These are phyloP conservation scores for Nemotelus nigrinus DNA, from an alignment of 2,888 invertebrate species.

Conservation along the genomic window DNA sequence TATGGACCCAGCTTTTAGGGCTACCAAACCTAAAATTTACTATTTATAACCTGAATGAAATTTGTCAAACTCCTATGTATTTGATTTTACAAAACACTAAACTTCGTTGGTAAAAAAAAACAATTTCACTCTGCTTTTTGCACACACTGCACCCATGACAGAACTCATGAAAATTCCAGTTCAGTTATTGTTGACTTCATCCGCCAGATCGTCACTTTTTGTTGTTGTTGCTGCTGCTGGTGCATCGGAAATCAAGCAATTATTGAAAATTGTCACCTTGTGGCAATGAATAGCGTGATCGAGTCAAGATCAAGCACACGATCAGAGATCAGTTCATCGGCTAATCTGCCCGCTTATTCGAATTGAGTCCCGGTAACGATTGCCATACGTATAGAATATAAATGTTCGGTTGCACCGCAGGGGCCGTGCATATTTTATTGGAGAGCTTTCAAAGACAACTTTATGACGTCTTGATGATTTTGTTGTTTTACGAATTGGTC, in stretches of 20 bases:
- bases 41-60: too few species aligned
- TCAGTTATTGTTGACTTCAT: too few species aligned
- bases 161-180: too few species aligned
- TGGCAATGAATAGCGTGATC: background rate
- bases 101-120: too few species aligned
- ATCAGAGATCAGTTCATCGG: background rate
- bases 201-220: too few species aligned
- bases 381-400: background rate
- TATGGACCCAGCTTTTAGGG: too few species aligned
- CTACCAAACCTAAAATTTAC: too few species aligned
- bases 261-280: slow-evolving; percentile 15
- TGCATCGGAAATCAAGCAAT: background rate
- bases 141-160: too few species aligned
- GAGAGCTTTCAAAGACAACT: slow-evolving; percentile 11
- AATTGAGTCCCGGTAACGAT: background rate
- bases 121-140: too few species aligned
- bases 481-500: background rate
- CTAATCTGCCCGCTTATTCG: background rate
- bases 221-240: too few species aligned
- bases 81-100: too few species aligned
- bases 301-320: background rate
- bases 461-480: slow-evolving; percentile 16
- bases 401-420: slow-evolving; percentile 8
- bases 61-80: too few species aligned
- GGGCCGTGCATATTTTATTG: slow-evolving; percentile 3